Base-by-base conservation (phyloP, 2,888 invertebrate genomes). In the Caenorhabditis japonica region DNA sequence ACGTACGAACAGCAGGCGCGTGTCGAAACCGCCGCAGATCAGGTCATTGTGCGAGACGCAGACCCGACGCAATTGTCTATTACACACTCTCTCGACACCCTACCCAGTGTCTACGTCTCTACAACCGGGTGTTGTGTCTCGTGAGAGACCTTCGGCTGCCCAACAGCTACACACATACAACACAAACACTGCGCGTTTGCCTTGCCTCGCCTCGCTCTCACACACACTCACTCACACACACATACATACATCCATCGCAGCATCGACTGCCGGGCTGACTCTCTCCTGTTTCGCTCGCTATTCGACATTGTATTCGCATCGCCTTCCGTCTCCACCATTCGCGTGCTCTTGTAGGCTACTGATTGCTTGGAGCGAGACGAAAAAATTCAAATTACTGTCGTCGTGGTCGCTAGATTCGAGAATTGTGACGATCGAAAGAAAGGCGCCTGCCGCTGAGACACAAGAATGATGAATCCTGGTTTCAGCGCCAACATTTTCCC, bases 401-500 rank as follows among this genome's bases (percentile, higher is more conserved):
- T n/a, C n/a, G 19, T 2, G 43, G 30, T 5, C 30, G 30, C 30
- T 10, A 19, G 19, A 34, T 23, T 13, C 10, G 33, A 49, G 34
- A 34, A 21, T 13, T 12, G 19, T 5, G 27, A 38, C 47, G 33
- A 10, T n/a, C 23, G 51, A 39, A 21, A 13, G 27, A 19, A 38
- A 27, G n/a, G 19, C n/a, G n/a, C n/a, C n/a, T n/a, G n/a, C n/a
- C n/a, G n/a, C n/a, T n/a, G n/a, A n/a, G n/a, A 46, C n/a, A 41
- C 23, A 34, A n/a, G 3, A 15, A 71, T 64, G 58, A 73, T 73
- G 73, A 73, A 73, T 51, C 34, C 73, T 49, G 61, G 55, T 73
- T 73, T 61, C 73, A 73, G 73, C 66, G 66, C 73, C 49, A 73
- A 55, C 60, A 73, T 68, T 66, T 73, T 73, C 46, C 66, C 73